Evolutionary conservation across 1,140 invertebrate genomes (phyloP).

Genomic region (Ctenoplectra terminalis): DNA sequence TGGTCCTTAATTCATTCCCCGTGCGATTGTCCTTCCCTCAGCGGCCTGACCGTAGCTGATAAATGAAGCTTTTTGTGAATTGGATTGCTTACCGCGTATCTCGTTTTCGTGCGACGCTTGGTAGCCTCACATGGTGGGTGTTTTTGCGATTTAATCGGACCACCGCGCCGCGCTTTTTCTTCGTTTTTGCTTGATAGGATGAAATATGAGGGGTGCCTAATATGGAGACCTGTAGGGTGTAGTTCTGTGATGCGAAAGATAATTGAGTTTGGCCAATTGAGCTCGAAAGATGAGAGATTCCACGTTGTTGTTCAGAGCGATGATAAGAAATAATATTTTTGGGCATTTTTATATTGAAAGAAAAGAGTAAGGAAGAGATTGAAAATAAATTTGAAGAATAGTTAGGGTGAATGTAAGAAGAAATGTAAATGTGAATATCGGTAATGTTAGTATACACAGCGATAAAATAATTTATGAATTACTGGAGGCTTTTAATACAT

Average conservation of each 20-base stretch:
- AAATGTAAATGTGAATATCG: no score
- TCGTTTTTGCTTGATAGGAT: not conserved
- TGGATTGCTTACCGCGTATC: conserved; percentile 27
- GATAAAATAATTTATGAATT: no score
- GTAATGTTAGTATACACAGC: no score
- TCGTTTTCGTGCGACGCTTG: not conserved
- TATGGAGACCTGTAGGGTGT: not conserved
- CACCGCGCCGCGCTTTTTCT: no score
- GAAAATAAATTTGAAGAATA: no score
- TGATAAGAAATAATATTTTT: not conserved
- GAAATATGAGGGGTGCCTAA: not conserved
- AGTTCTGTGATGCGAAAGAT: not conserved
- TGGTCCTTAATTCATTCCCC: conserved; percentile 22
- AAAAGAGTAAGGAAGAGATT: no score
- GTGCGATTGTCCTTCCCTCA: not conserved
- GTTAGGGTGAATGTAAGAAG: no score
- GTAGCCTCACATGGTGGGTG: not conserved
- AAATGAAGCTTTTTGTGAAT: conserved; percentile 53
- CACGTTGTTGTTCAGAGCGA: no score
- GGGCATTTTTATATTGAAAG: no score
- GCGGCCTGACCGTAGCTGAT: not conserved
- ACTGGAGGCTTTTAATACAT: no score
- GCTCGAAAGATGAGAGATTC: not conserved
- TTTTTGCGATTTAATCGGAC: conserved; percentile 14
- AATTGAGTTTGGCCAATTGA: not conserved